These are phyloP conservation scores for Sprattus sprattus DNA, from an alignment of 2,113 vertebrate genomes.

Conservation along the genomic window DNA sequence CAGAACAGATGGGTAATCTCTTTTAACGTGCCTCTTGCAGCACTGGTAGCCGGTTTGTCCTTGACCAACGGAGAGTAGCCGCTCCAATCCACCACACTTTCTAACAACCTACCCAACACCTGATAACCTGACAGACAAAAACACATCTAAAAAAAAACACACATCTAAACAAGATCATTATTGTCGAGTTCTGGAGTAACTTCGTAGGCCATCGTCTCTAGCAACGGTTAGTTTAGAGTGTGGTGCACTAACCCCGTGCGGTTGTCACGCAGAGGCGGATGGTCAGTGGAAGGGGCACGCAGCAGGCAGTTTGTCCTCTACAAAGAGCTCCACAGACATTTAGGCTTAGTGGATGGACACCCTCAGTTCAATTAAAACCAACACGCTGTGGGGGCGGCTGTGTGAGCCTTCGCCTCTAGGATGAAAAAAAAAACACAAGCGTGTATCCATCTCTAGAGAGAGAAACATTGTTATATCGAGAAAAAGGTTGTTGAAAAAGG, in stretches of 20 bases:
- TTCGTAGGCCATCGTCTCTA: conserved; percentile 22
- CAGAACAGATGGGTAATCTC: conserved; percentile 1
- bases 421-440: conserved; percentile 13
- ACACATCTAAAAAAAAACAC: too few relatives aligned
- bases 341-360: conserved; percentile 32
- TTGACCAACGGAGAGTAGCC: not conserved
- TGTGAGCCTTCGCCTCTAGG: not conserved
- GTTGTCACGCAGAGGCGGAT: conserved; percentile 30
- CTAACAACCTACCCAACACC: not conserved
- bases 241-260: conserved; percentile 33
- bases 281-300: conserved; percentile 35
- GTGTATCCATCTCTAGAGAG: not conserved
- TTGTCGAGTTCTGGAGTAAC: not conserved
- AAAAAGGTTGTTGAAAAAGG: not conserved
- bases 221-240: conserved; percentile 14
- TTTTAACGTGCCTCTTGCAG: not conserved
- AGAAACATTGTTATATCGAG: not conserved
- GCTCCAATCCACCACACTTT: not conserved
- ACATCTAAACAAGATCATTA: not conserved
- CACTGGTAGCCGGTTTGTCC: not conserved
- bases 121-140: not conserved
- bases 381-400: conserved; percentile 32
- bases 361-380: conserved; percentile 46
- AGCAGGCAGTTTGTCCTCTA: conserved; percentile 43
- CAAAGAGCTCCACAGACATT: conserved; percentile 39